Evolutionary conservation across 2,888 invertebrate genomes (phyloP).

Genomic region (Anthophora plumipes): DNA sequence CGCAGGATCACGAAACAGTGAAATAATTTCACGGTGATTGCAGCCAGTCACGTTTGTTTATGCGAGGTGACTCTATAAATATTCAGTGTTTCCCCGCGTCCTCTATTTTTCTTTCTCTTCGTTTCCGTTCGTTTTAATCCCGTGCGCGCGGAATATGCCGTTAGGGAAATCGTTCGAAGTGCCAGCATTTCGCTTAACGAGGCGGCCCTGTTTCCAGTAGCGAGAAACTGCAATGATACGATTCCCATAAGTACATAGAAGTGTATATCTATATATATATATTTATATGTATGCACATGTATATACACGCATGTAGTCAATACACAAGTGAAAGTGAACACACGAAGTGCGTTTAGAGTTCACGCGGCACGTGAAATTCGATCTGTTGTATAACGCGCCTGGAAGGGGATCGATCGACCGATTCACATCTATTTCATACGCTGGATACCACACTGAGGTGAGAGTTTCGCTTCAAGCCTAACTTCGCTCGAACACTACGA

Average conservation of each 20-base stretch:
- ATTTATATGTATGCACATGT: too few relatives aligned
- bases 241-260: conserved; percentile 1
- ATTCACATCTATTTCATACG: conserved; percentile 51
- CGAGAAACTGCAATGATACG: neutral
- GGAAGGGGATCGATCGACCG: conserved; percentile 56
- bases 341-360: conserved; percentile 19
- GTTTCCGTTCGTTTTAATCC: neutral
- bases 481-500: too few relatives aligned
- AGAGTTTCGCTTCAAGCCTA: conserved; percentile 18
- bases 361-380: conserved; percentile 10
- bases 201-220: conserved; percentile 15
- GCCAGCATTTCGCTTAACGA: conserved; percentile 26
- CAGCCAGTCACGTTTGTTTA: conserved; percentile 42
- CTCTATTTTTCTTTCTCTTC: neutral
- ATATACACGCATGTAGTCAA: neutral
- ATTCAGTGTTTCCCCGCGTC: conserved; percentile 22
- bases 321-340: conserved; percentile 70
- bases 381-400: conserved; percentile 21
- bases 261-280: neutral
- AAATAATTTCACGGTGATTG: conserved; percentile 40
- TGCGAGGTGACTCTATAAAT: conserved; percentile 33
- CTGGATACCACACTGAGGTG: conserved; percentile 69
- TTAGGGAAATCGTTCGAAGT: conserved; percentile 42
- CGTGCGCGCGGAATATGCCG: conserved; percentile 11
- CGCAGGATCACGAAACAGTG: conserved; percentile 20